Percentiles rank a stretch among this genome's conserved stretches.
Conservation (phyloP, 2,113 vertebrate species). For the Deroptyus accipitrinus region DNA sequence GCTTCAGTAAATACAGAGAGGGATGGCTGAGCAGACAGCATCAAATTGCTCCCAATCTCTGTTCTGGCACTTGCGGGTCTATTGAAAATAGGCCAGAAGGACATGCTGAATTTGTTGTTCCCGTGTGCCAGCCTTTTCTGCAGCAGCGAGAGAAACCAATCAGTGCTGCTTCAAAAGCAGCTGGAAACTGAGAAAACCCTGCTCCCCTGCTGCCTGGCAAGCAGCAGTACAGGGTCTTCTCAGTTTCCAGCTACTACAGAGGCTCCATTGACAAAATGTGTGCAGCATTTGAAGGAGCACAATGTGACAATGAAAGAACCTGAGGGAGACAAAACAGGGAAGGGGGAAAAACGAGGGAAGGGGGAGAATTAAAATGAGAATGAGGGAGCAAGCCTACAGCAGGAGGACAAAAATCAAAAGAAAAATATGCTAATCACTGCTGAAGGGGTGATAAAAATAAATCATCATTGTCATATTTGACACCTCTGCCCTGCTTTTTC, state of each 20-base stretch:
- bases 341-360: not conserved
- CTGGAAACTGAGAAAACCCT: slow-evolving; percentile 63
- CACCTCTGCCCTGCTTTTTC: not conserved
- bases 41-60: slow-evolving; percentile 39
- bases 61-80: slow-evolving; percentile 48
- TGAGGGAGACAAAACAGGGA: slow-evolving; percentile 27
- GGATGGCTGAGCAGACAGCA: slow-evolving; percentile 25
- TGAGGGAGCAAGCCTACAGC: not conserved
- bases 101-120: slow-evolving; percentile 65
- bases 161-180: slow-evolving; percentile 62
- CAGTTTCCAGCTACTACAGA: slow-evolving; percentile 62
- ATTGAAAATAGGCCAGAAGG: slow-evolving; percentile 60
- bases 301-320: slow-evolving; percentile 64
- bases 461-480: not conserved
- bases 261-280: slow-evolving; percentile 59
- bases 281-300: slow-evolving; percentile 16
- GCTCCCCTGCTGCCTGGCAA: slow-evolving; percentile 55
- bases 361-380: not conserved
- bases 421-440: not conserved
- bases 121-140: slow-evolving; percentile 58
- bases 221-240: slow-evolving; percentile 53
- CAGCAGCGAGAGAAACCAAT: slow-evolving; percentile 53
- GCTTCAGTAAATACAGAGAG: not conserved
- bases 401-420: not conserved
- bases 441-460: slow-evolving; percentile 1